These are phyloP conservation scores for Alcis repandata DNA, from an alignment of 2,888 invertebrate species.

Conservation along the genomic window DNA sequence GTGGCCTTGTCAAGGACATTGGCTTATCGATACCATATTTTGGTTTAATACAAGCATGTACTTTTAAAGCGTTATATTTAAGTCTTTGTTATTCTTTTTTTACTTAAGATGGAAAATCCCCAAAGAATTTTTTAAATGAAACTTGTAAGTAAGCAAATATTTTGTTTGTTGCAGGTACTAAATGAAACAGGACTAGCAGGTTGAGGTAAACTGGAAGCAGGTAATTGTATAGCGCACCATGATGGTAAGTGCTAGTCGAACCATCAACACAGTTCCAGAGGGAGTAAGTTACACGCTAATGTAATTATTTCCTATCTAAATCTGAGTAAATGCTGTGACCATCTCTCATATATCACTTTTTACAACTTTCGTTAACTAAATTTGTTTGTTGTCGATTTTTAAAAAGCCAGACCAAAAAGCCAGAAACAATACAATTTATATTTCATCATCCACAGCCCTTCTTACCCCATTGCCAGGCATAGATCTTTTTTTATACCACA, in stretches of 20 bases:
- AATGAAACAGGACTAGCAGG: background rate
- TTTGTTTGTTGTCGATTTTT: no score
- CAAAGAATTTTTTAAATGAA: background rate
- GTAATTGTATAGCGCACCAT: slow-evolving; percentile 25
- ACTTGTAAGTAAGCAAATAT: slow-evolving; percentile 2
- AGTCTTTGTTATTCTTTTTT: background rate
- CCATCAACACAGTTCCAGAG: background rate
- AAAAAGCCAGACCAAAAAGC: no score
- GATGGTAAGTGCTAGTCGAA: slow-evolving; percentile 22
- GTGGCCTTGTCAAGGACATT: slow-evolving; percentile 64
- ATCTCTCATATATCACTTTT: no score
- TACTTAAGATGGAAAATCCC: background rate
- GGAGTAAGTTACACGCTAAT: background rate
- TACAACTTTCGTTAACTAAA: no score
- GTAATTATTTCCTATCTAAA: no score
- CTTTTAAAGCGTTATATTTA: background rate
- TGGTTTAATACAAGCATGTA: background rate
- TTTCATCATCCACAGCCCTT: no score
- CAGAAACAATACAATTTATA: no score
- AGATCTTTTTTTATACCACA: no score
- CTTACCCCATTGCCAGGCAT: no score
- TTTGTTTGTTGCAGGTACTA: slow-evolving; percentile 48
- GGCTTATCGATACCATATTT: slow-evolving; percentile 28
- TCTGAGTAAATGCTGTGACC: no score
- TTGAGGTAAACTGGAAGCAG: slow-evolving; percentile 17